Base-by-base conservation (phyloP, 2,888 invertebrate genomes). In the Palloptera scutellata region DNA sequence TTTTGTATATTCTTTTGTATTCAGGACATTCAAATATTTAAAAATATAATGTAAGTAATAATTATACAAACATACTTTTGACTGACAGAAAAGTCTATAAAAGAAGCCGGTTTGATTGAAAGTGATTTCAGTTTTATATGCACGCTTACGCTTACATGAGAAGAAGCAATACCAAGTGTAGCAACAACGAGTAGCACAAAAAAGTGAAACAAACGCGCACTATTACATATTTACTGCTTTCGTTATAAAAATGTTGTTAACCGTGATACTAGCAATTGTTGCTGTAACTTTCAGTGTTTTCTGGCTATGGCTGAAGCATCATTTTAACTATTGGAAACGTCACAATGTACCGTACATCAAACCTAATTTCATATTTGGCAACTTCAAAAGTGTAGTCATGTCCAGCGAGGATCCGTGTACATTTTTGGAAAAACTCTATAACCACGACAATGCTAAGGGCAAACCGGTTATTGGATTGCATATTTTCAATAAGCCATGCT, bases 311-410 rank as follows among this genome's bases (percentile, higher is more conserved):
- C 67, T 75, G 19, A 72, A 68, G 10, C 70, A 76, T 5, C 66
- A 67, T 1, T 76, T 70, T 40, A 60, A 61, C 6, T 83, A 72
- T 67, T 84, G 76, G 86, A 79, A 77, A 17, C 76, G 75, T 0
- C 74, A 76, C 1, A 83, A 83, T 0, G 68, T 87, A 0, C 75
- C 78, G 11, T 79, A 79, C 48, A 60, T 86, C 0, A 61, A 77
- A 1, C 80, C 86, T 0, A 68, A 72, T 0, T 79, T 81, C 1
- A 72, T 87, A 15, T 53, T 85, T 40, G 86, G 87, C 10, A 86
- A 84, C 68, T 73, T 85, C 30, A 71, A 66, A 0, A 76, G 78
- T 1, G 75, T 84, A 6, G 1, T 86, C 0, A 64, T 79, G 0
- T 74, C 75, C 11, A 77, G 72, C 53, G 72, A 69, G 19, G 65